phyloP scores from a whole-genome alignment of 2,888 invertebrate genomes.

The Ferrisia virgata region DNA sequence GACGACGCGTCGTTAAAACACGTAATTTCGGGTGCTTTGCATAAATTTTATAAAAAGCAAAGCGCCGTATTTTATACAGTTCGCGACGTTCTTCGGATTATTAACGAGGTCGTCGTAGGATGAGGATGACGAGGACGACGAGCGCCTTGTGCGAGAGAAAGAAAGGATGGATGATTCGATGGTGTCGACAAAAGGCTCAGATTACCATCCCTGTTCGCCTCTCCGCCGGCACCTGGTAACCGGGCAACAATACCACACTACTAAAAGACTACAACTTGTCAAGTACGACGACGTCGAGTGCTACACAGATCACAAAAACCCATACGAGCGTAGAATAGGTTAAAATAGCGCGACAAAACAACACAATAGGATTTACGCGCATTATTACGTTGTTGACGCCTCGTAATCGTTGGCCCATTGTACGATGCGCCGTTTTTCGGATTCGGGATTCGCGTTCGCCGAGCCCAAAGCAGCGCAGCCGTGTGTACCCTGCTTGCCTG shows the following conservation, averaged over 20 bases:
- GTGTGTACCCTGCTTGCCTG: background rate
- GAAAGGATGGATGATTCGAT: background rate
- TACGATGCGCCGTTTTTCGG: background rate
- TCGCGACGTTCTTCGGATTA: background rate
- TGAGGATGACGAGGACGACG: too few species aligned
- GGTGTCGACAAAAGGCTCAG: background rate
- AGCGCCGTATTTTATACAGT: background rate
- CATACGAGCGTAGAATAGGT: slow-evolving; percentile 38
- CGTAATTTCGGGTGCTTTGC: too few species aligned
- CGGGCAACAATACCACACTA: background rate
- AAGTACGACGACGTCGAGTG: slow-evolving; percentile 33
- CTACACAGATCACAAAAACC: slow-evolving; percentile 23
- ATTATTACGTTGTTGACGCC: slow-evolving; percentile 45
- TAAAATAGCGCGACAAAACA: slow-evolving; percentile 41
- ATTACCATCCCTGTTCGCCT: background rate
- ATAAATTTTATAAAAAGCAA: too few species aligned
- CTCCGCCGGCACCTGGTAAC: background rate
- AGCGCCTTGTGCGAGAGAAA: background rate
- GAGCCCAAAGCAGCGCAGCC: background rate
- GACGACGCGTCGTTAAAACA: too few species aligned
- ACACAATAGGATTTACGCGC: slow-evolving; percentile 44
- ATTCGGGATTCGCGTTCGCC: background rate
- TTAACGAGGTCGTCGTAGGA: background rate
- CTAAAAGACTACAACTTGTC: slow-evolving; percentile 24
- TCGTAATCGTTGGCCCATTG: slow-evolving; percentile 31